Percentiles rank a stretch among this genome's conserved stretches.
Conservation (phyloP, 2,888 invertebrate species). For the Tiliacea aurago region DNA sequence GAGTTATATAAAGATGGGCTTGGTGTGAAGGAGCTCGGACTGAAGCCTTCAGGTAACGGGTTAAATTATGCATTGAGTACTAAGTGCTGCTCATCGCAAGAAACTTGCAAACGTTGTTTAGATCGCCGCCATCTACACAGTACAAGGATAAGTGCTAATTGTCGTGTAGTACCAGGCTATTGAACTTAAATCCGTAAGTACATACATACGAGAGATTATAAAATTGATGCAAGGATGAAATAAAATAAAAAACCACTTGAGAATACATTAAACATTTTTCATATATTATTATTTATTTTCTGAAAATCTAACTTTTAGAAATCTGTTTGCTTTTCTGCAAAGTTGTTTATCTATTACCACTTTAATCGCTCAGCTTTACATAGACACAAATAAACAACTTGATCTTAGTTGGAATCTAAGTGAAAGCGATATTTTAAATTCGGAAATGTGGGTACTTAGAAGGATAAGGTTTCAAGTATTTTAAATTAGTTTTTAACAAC, state of each 20-base stretch:
- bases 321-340: background rate
- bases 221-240: background rate
- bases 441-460: background rate
- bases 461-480: background rate
- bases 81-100: background rate
- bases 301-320: no score
- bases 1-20: background rate
- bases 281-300: background rate
- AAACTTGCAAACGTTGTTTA: constrained; percentile 25
- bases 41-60: background rate
- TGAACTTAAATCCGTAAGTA: background rate
- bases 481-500: background rate
- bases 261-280: no score
- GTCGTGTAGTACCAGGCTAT: background rate
- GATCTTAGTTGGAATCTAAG: background rate
- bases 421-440: background rate
- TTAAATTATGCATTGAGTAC: background rate
- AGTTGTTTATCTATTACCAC: background rate
- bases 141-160: constrained; percentile 16
- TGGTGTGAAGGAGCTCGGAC: background rate
- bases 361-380: background rate
- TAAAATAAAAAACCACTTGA: background rate
- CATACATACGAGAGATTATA: background rate
- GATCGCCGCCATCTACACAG: background rate
- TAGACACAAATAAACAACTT: constrained; percentile 5